Base-by-base conservation (phyloP, 2,888 invertebrate species). In the Dendrolimus houi region DNA sequence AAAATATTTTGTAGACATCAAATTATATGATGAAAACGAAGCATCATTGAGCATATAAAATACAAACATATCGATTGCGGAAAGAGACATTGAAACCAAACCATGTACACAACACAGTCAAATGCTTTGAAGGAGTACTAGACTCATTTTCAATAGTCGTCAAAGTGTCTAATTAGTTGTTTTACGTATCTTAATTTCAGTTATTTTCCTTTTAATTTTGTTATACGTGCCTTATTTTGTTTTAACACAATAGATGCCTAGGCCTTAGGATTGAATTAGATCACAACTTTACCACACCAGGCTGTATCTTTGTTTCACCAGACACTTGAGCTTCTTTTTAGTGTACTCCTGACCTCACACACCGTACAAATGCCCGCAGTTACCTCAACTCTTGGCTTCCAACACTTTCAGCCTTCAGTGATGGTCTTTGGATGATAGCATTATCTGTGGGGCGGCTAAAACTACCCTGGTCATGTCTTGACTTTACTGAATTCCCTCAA, bases 311-410 rank as follows among this genome's bases (percentile, higher is more conserved):
- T 88, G 88, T 90, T 89, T 85, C 86, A 89, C 87, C 68, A 72
- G 77, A 90, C 90, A 89, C 89, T 79, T 29, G 74, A 87, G 90
- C 90, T 89, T 90, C 76, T 89, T 89, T 85, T 88, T 90, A 89
- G 90, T 82, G 81, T 84, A 89, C 87, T 87, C 89, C 90, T 86
- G 85, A 89, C 87, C 84, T 84, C 80, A 90, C 83, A 89, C 89
- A 88, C 83, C 87, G 83, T 85, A 88, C 89, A 90, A 83, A 87
- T 89, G 89, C 89, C 89, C 89, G 89, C 89, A 90, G 89, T 89
- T 89, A 89, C 89, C 88, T 86, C 77, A 87, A 89, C 87, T 89
- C 87, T 90, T 87, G 83, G 89, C 90, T 89, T 89, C 81, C 77
- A 72, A 87, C 87, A 88, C 87, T 82, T 89, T 85, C 83, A 77